These are phyloP conservation scores for Oreochromis tanganicae DNA, from an alignment of 2,113 vertebrate genomes.

Conservation along the genomic window DNA sequence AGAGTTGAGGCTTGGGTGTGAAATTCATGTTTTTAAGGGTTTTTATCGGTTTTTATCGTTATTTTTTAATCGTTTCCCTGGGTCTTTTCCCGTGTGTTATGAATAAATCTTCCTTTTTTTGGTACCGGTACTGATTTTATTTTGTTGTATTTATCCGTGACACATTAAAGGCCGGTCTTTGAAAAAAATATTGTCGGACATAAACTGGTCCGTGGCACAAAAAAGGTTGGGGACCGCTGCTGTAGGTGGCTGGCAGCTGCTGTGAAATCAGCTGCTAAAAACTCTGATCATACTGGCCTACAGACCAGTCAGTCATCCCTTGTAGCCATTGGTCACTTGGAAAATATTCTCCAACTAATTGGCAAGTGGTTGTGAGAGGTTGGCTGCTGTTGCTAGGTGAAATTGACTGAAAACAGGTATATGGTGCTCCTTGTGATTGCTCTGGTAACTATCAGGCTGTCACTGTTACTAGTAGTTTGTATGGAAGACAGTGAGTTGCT, in stretches of 20 bases:
- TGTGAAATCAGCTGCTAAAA: neutral
- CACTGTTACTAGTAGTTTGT: neutral
- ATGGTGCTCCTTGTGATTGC: neutral
- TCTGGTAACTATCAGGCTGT: neutral
- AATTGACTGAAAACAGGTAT: neutral
- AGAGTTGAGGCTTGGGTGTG: neutral
- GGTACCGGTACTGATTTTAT: neutral
- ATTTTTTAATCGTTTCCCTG: neutral
- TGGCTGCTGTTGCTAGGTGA: neutral
- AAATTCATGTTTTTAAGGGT: neutral
- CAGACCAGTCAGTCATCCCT: neutral
- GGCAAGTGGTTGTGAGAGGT: neutral
- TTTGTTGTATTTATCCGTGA: neutral
- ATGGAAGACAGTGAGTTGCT: neutral
- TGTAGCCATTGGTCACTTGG: neutral
- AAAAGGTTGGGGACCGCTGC: neutral
- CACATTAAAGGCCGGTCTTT: neutral
- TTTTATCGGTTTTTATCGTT: neutral
- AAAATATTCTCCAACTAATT: neutral
- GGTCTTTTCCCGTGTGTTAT: neutral
- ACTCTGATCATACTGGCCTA: rapidly evolving
- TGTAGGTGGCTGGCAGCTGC: neutral
- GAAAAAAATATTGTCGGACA: too few relatives aligned
- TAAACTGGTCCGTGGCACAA: too few relatives aligned
- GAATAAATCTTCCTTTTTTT: neutral